Percentiles rank a stretch among this genome's conserved stretches.
These are phyloP conservation scores for Lycophotia porphyrea DNA, from an alignment of 2,888 invertebrate genomes.

Conservation along the genomic window DNA sequence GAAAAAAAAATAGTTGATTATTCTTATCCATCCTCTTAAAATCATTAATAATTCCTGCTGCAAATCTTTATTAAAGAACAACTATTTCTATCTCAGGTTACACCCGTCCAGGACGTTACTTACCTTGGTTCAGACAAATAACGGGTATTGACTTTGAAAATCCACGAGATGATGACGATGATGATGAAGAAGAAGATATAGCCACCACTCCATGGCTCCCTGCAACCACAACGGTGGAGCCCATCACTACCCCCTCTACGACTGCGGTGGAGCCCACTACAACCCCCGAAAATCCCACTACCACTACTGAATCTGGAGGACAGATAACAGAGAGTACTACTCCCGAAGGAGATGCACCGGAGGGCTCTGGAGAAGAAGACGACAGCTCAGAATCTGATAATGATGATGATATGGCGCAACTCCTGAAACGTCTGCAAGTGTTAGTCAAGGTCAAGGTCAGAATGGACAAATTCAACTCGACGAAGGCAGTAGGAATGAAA, in stretches of 20 bases:
- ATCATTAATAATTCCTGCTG: neutral
- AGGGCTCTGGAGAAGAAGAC: constrained; percentile 62
- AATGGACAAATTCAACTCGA: constrained; percentile 75
- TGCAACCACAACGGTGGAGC: too few relatives aligned
- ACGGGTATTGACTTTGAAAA: constrained; percentile 82
- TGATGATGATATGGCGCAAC: constrained; percentile 75
- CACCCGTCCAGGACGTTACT: constrained; percentile 83
- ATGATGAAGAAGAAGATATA: neutral
- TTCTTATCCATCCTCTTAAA: neutral
- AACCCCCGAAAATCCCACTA: neutral
- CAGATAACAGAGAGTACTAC: neutral
- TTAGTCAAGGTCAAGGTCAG: constrained; percentile 83
- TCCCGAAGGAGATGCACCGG: neutral
- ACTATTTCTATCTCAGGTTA: constrained; percentile 76
- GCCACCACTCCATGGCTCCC: too few relatives aligned
- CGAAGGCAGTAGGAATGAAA: constrained; percentile 58
- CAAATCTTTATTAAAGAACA: neutral
- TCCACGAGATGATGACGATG: constrained; percentile 70
- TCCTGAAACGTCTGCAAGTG: constrained; percentile 81
- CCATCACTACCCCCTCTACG: too few relatives aligned
- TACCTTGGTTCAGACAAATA: constrained; percentile 77
- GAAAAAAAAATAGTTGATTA: neutral
- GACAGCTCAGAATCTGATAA: constrained; percentile 54
- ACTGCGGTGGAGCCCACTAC: neutral
- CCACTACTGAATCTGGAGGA: neutral